Conservation (phyloP, 2,797 vertebrate genomes). For the Bucorvus abyssinicus region DNA sequence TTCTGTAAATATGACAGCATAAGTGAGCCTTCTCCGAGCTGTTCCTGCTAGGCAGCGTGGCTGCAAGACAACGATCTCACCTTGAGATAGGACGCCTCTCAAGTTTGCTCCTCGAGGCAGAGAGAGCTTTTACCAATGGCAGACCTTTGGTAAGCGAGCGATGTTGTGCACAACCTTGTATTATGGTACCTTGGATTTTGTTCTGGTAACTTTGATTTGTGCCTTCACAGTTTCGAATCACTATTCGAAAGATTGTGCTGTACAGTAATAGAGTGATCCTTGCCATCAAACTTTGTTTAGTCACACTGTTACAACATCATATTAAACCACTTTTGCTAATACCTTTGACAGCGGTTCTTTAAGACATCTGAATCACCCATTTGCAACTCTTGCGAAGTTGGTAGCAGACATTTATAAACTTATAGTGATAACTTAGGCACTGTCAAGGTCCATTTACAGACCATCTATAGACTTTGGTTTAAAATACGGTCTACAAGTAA, state of each 20-base stretch:
- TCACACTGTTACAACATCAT: not conserved
- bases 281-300: not conserved
- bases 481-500: too few species aligned
- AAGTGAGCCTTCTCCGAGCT: not conserved
- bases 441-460: too few species aligned
- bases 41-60: not conserved
- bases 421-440: too few species aligned
- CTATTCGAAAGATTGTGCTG: not conserved
- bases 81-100: not conserved
- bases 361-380: not conserved
- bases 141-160: not conserved
- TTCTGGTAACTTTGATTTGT: not conserved
- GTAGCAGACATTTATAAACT: too few species aligned
- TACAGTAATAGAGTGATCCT: not conserved
- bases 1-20: not conserved
- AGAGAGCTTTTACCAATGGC: not conserved
- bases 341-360: too few species aligned
- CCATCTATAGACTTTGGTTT: too few species aligned
- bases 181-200: not conserved
- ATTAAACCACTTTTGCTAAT: too few species aligned
- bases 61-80: not conserved
- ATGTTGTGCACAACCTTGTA: not conserved
- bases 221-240: not conserved
- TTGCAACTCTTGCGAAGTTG: too few species aligned
- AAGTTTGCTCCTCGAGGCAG: not conserved